These are phyloP conservation scores for Aegithalos caudatus DNA, from an alignment of 2,113 vertebrate species.

Conservation along the genomic window DNA sequence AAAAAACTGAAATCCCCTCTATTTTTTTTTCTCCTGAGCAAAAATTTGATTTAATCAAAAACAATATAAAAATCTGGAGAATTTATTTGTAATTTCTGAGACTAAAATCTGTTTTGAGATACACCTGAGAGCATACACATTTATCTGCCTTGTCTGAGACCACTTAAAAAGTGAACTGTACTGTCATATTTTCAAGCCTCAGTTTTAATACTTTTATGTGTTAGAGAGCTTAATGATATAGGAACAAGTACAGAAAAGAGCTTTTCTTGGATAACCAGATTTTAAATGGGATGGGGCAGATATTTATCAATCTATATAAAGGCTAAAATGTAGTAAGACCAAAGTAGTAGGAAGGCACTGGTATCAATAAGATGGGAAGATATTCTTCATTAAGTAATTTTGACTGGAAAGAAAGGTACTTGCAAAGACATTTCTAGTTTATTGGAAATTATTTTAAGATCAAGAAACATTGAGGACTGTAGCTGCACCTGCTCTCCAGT, in stretches of 20 bases:
- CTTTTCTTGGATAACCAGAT: neutral
- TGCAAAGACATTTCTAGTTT: neutral
- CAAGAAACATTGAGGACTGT: neutral
- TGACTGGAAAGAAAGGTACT: neutral
- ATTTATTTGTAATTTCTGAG: neutral
- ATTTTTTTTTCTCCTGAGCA: neutral
- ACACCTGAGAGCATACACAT: neutral
- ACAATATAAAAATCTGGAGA: neutral
- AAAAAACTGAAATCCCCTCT: neutral
- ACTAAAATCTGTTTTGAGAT: neutral
- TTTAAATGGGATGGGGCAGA: rapidly evolving
- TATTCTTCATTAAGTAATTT: neutral
- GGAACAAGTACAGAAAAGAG: neutral
- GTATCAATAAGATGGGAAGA: neutral
- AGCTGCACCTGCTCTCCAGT: neutral
- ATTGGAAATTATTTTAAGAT: neutral
- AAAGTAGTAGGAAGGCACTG: neutral
- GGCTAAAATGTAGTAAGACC: neutral
- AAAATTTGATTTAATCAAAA: neutral
- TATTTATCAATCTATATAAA: neutral
- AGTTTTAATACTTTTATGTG: neutral
- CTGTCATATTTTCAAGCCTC: neutral
- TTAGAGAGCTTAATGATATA: neutral
- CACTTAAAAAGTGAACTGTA: neutral
- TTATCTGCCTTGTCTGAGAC: neutral